phyloP scores from a whole-genome alignment of 2,888 invertebrate genomes.

The Litoditis marina region DNA sequence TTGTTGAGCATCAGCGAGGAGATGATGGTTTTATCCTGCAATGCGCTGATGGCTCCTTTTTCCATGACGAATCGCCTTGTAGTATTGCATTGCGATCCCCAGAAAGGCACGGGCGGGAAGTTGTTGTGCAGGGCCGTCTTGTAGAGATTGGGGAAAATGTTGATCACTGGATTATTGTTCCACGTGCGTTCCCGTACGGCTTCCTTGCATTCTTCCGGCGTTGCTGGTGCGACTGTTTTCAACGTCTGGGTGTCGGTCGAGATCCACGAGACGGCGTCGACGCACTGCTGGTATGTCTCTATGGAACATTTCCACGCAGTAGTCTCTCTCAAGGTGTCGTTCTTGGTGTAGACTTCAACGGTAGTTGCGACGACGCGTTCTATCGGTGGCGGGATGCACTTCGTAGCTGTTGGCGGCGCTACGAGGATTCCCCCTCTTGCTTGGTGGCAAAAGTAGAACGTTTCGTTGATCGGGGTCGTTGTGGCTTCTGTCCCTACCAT shows the following conservation, averaged over 20 bases:
- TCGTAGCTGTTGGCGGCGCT: not conserved
- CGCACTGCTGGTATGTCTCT: not conserved
- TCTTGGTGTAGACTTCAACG: not conserved
- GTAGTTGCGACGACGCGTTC: not conserved
- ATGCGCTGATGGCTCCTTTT: not conserved
- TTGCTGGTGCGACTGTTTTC: not conserved
- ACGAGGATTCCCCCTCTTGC: not conserved
- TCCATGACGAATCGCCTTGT: not conserved
- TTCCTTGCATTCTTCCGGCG: not conserved
- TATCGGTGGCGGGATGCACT: not conserved
- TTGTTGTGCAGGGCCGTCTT: not conserved
- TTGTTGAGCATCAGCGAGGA: constrained; percentile 1
- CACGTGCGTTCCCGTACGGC: not conserved
- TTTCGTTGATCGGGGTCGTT: too few species aligned
- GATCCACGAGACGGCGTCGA: not conserved
- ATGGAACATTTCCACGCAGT: not conserved
- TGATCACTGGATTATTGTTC: not conserved
- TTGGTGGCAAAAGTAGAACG: not conserved
- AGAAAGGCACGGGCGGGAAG: not conserved
- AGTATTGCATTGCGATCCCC: not conserved
- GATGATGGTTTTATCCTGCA: not conserved
- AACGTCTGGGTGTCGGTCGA: not conserved
- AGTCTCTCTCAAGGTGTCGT: not conserved
- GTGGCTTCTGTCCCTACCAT: too few species aligned
- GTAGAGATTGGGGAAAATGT: not conserved